A percentile compares a stretch with the other conserved stretches of the same genome.
phyloP scores from a whole-genome alignment of 2,113 vertebrate genomes.

The Picathartes gymnocephalus region DNA sequence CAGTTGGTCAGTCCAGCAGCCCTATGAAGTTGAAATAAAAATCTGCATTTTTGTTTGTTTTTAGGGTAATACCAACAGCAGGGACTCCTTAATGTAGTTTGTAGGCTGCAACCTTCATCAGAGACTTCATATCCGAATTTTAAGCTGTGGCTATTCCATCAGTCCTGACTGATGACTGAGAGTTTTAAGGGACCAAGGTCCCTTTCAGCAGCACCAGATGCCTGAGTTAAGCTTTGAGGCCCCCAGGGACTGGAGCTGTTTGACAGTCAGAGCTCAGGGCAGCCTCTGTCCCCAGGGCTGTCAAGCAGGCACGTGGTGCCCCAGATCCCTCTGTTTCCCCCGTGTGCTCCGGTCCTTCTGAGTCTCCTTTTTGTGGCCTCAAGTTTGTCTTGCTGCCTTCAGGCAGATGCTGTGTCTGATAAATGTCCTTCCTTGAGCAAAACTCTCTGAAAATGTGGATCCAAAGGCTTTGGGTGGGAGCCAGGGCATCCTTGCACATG shows the following conservation, averaged over 20 bases:
- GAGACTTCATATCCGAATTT: background rate
- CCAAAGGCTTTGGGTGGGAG: background rate
- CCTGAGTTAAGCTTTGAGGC: background rate
- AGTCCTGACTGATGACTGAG: fast-evolving
- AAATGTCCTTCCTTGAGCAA: background rate
- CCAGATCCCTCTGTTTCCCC: background rate
- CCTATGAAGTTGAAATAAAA: background rate
- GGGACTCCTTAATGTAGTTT: background rate
- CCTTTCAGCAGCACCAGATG: fast-evolving
- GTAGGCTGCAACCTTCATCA: background rate
- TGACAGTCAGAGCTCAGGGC: background rate
- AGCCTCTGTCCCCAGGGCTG: background rate
- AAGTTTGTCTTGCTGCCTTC: background rate
- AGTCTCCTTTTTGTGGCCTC: background rate
- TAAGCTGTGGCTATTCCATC: background rate
- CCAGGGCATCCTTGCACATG: background rate
- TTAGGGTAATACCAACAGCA: background rate
- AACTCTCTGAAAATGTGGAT: background rate
- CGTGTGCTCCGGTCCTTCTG: background rate
- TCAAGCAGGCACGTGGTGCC: fast-evolving
- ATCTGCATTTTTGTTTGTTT: background rate
- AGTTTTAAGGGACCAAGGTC: background rate
- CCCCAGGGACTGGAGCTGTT: background rate
- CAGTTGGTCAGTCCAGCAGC: background rate
- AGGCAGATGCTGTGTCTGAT: background rate